Conservation (phyloP, 2,797 vertebrate species). For the Phataginus tetradactyla region DNA sequence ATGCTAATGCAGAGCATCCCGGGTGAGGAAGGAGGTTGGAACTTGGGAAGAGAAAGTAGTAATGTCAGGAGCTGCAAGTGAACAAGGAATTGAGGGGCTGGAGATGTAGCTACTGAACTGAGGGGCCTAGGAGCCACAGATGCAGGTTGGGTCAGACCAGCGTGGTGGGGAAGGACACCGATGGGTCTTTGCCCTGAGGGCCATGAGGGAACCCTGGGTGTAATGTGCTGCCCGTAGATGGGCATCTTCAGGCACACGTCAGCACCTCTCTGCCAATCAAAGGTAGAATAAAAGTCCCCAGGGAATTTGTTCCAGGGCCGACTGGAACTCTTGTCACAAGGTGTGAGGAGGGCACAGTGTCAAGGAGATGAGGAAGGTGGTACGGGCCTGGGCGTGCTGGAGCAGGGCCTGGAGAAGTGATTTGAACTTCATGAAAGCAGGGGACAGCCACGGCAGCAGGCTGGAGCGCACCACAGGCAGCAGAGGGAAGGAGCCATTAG, state of each 20-base stretch:
- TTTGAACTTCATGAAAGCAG: neutral
- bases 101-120: neutral
- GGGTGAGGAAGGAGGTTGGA: neutral
- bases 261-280: neutral
- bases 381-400: too few species aligned
- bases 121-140: neutral
- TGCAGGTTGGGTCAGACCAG: too few species aligned
- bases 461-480: neutral
- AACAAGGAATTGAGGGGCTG: neutral
- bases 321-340: too few species aligned
- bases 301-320: neutral
- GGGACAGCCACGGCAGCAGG: neutral
- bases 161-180: neutral
- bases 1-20: neutral
- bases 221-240: too few species aligned
- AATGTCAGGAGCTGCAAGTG: neutral
- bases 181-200: neutral
- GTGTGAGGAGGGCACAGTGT: neutral
- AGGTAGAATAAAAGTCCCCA: neutral
- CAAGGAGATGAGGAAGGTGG: neutral
- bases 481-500: too few species aligned
- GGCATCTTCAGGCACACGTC: neutral
- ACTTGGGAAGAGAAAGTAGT: neutral
- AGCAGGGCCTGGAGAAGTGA: neutral
- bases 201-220: neutral